Base-by-base conservation (phyloP, 2,797 vertebrate species). In the Botia kubotai region DNA sequence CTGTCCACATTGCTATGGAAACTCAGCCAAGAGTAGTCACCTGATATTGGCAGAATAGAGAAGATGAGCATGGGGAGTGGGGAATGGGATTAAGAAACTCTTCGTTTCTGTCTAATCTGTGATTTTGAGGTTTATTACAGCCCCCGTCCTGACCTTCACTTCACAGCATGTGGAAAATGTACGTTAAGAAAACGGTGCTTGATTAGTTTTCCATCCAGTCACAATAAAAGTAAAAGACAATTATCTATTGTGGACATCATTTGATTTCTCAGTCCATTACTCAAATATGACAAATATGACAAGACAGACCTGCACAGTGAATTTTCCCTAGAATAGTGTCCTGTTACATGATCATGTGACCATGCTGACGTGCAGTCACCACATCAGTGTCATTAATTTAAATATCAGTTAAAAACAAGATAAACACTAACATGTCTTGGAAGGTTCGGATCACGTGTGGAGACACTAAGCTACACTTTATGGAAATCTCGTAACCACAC, bases 1-100 rank as follows among this genome's bases (percentile, higher is more conserved):
- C 75, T 86, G 84, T 53, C 75, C 75, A 81, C 60, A 86, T 86
- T 69, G 72, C 82, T 80, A 86, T 86, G 82, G 84, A 78, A 86
- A 86, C 84, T 85, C 81, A 67, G 81, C 73, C 77, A 80, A 72
- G 81, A 74, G 77, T 75, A 80, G 78, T 82, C 81, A 82, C 75
- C 81, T 79, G 75, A 86, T 83, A 83, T 77, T 83, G 78, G 70
- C 70, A 77, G 69, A 81, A 84, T 46, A 73, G 53, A 80, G 63
- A 16, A 79, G 76, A 76, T 75, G 74, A 76, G 74, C 66, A 82
- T 0, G 48, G 80, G 46, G 46, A 63, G 33, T 6, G 73, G 74
- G 72, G 67, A 57, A 71, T 67, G 74, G 80, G 58, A 55, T 43
- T 7, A 17, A 72, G 60, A 72, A 19, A 72, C 33, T 60, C 71